Base-by-base conservation (phyloP, 92 coral and sea anemone species). In the Metridium senile region DNA sequence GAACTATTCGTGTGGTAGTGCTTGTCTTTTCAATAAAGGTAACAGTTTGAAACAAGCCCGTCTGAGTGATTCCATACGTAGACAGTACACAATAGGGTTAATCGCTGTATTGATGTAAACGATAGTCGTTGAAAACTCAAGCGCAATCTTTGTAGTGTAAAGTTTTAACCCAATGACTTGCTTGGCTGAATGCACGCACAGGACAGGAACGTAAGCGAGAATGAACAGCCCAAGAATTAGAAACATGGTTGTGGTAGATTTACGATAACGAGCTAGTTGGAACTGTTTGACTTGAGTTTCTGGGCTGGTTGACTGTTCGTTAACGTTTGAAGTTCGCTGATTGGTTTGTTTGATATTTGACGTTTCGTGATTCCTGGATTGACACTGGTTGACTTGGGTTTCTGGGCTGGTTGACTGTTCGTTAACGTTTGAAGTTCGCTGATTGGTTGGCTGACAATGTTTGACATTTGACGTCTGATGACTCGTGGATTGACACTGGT, bases 31-130 rank as follows among this genome's bases (percentile, higher is more conserved):
- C n/a, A n/a, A n/a, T n/a, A n/a, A n/a, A n/a, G 68, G 79, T 21
- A 76, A n/a, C 2, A 76, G 67, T 32, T 49, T 39, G 23, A 66
- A 51, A 53, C 81, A 76, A 16, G 71, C 81, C 21, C 73, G 35
- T 2, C 81, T 56, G 32, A 76, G 81, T 0, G 27, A 49, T 26
- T 63, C 45, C 46, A 76, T 76, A 1, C 81, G 71, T 23, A 76
- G 23, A 63, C 81, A 76, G 22, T 76, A 76, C 46, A 76, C 81
- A 23, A 65, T 63, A 65, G 81, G 81, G 45, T 76, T 76, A 43
- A 76, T 35, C 33, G 81, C 30, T 25, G 81, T 33, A 61, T 46
- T 76, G 72, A 76, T 76, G 28, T 62, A 65, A 19, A 70, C 81
- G n/a, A 65, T 46, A 11, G 62, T 64, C 19, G 59, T 62, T 7